Evolutionary conservation across 2,888 invertebrate genomes (phyloP), one percentile per base, ranked within the genome.

Genomic region (Cephus nigrinus): DNA sequence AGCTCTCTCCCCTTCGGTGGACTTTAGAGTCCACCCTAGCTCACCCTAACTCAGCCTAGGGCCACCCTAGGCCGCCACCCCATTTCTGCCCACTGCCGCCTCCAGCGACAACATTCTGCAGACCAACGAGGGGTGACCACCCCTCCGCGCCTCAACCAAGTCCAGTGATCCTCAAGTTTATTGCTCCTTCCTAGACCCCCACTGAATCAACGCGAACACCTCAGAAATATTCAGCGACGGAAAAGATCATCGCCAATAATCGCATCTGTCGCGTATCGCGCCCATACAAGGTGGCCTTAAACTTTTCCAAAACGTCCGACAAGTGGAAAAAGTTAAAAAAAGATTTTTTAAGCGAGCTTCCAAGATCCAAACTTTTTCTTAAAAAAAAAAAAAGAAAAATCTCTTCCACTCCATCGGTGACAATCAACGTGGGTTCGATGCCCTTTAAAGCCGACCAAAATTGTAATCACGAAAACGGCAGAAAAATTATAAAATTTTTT

Each of bases 81-180:
- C 86, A 85, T 83, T 81, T 85, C 87, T 86, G 87, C 86, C 84
- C 84, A 84, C 86, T 84, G 85, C 88, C 86, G 90, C 90, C 90
- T 90, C 89, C 88, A 90, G 88, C 90, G 88, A 89, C 90, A 89
- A 90, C 90, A 89, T 90, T 90, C 90, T 88, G 87, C 88, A 87
- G 88, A 81, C 88, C 87, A 85, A 85, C 87, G 84, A 88, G 89
- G 78, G 90, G 90, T 90, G 89, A 90, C 88, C 89, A 88, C 86
- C 84, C 86, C 88, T 84, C 83, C 82, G 77, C 80, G 82, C 79
- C 80, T 78, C 81, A 82, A 81, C 83, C 84, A 83, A 82, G 87
- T 86, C 86, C 90, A 90, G 90, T 90, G 90, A 90, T 86, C 87
- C 90, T 90, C 90, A 90, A 88, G 87, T 86, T 80, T 75, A 75